Conservation (phyloP, 2,113 vertebrate genomes). For the Rhynchomys soricoides region DNA sequence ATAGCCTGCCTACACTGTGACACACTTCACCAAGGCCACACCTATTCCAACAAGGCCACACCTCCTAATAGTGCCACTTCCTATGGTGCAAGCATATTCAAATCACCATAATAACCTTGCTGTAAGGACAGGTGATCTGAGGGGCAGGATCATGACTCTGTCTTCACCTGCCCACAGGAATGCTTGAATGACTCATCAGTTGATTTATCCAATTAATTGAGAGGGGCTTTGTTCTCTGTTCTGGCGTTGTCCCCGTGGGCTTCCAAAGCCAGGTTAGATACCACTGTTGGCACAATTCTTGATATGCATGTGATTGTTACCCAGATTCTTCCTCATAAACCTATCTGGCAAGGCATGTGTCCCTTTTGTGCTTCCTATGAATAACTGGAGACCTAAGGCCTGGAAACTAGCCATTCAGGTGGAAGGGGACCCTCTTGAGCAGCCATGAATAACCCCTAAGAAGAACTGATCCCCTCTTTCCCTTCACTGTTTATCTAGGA, state of each 20-base stretch:
- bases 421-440: neutral
- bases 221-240: neutral
- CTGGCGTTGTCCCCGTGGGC: too few species aligned
- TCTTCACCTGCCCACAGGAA: neutral
- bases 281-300: neutral
- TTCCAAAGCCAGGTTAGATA: neutral
- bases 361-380: neutral
- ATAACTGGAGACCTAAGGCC: neutral
- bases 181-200: neutral
- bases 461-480: neutral
- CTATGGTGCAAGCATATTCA: too few species aligned
- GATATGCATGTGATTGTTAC: neutral
- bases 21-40: too few species aligned
- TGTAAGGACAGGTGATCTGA: neutral
- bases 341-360: accelerated
- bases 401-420: neutral
- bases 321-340: neutral
- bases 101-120: neutral
- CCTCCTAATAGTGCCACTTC: too few species aligned
- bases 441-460: neutral
- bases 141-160: neutral
- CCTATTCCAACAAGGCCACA: too few species aligned
- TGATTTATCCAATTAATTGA: too few species aligned
- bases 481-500: neutral
- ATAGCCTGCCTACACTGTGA: too few species aligned